Base-by-base conservation (phyloP, 2,888 invertebrate species). In the Drosophila mimetica region DNA sequence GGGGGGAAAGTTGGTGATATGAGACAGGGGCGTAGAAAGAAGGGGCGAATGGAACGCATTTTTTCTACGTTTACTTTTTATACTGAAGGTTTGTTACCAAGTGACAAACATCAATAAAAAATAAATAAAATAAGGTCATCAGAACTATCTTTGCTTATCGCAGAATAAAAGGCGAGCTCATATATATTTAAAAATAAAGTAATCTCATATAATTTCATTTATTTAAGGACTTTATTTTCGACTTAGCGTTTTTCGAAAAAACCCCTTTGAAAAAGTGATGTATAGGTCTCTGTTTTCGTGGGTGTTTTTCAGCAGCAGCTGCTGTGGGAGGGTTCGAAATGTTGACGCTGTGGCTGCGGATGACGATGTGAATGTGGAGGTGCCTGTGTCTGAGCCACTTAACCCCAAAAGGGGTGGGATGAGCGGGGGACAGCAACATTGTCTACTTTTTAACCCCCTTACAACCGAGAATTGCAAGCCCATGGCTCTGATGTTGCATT, bases 351-450 rank as follows among this genome's bases (percentile, higher is more conserved):
- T 53, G 71, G 42, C 46, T 70, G 54, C 57, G 57, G 41, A 46
- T 70, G 58, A 55, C 46, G 69, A 69, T 42, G 18, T 69, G 51
- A 72, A 60, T 64, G 55, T 61, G 54, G 50, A 42, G 63, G 55
- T 46, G 51, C 46, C 50, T 65, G 66, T 36, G 53, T 36, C 55
- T 76, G 81, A 67, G 81, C 75, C 81, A 82, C 75, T 85, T 86
- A 88, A 84, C 79, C 89, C 72, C 81, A 71, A 65, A 72, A 72
- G 46, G 18, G 39, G 9, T 4, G 8, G 22, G 9, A 22, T 3
- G 71, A 71, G 64, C 52, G 67, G 69, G 39, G 47, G 47, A 14
- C 47, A 65, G 30, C 22, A 34, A 34, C 59, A 36, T 54, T 50
- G 67, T 50, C 39, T 41, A 42, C 42, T 42, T 32, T 32, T 11